Percentiles rank a stretch among this genome's conserved stretches.
phyloP scores from a whole-genome alignment of 1,140 invertebrate genomes.

The Anagrus nilaparvatae region DNA sequence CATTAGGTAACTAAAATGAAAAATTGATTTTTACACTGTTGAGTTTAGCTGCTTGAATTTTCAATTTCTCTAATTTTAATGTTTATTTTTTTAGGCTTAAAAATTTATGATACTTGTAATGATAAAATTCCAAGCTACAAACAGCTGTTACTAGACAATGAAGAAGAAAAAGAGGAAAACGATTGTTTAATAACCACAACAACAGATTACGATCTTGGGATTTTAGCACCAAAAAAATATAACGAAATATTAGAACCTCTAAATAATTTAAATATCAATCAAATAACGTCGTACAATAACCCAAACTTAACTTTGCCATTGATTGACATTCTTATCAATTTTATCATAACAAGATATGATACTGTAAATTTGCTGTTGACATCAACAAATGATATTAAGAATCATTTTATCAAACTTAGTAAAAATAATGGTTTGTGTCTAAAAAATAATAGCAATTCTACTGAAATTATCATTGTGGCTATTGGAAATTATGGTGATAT shows the following conservation, averaged over 20 bases:
- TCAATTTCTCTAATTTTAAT: too few relatives aligned
- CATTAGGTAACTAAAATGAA: constrained; percentile 28
- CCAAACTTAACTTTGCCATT: constrained; percentile 25
- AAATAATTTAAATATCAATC: constrained; percentile 24
- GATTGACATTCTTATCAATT: constrained; percentile 27
- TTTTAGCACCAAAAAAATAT: constrained; percentile 27
- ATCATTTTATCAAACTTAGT: too few relatives aligned
- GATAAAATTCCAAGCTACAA: constrained; percentile 30
- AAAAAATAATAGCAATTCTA: constrained; percentile 10
- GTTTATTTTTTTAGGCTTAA: constrained; percentile 27
- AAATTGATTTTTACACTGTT: not conserved
- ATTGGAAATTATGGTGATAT: constrained; percentile 25
- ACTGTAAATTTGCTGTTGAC: constrained; percentile 28
- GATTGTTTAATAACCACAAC: too few relatives aligned
- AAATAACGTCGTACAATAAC: constrained; percentile 26
- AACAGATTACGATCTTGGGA: constrained; percentile 29
- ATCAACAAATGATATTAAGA: too few relatives aligned
- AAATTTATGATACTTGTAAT: constrained; percentile 34
- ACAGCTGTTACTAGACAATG: too few relatives aligned
- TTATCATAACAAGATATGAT: constrained; percentile 25
- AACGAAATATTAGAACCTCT: constrained; percentile 24
- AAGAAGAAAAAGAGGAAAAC: too few relatives aligned
- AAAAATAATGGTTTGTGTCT: too few relatives aligned
- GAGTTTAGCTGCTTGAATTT: not conserved
- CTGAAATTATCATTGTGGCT: constrained; percentile 24